Conservation (phyloP, 2,797 vertebrate genomes). For the Gallinago nigripennis region DNA sequence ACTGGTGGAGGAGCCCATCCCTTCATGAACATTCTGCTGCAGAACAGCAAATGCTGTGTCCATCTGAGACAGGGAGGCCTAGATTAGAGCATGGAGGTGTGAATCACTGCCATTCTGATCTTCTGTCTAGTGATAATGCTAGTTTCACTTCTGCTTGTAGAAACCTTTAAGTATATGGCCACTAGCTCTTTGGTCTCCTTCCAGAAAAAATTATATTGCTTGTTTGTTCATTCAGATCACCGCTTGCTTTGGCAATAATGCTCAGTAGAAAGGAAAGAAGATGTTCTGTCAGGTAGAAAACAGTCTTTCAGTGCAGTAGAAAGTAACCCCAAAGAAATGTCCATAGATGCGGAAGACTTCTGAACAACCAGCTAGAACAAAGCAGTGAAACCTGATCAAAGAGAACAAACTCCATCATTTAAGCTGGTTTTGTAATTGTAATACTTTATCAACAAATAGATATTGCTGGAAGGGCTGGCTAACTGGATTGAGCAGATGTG, state of each 20-base stretch:
- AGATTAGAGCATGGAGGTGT: not conserved
- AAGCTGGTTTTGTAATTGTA: not conserved
- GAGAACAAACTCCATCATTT: not conserved
- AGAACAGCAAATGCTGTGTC: not conserved
- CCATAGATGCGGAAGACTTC: not conserved
- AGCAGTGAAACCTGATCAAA: slow-evolving; percentile 20
- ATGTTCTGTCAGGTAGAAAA: not conserved
- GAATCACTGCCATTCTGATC: not conserved
- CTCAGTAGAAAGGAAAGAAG: not conserved
- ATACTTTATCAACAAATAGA: slow-evolving; percentile 4
- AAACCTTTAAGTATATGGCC: not conserved
- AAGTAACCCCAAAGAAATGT: not conserved
- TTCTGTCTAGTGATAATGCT: not conserved
- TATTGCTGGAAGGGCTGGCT: slow-evolving; percentile 2
- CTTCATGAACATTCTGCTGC: not conserved
- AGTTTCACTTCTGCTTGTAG: slow-evolving; percentile 1
- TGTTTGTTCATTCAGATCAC: not conserved
- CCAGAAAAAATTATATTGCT: not conserved
- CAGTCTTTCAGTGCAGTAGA: not conserved
- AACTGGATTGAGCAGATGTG: slow-evolving; percentile 40
- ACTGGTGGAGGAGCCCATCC: not conserved
- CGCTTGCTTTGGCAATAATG: not conserved
- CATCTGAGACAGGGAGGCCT: not conserved
- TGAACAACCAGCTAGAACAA: not conserved
- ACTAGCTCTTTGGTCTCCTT: not conserved